Percentiles rank a stretch among this genome's conserved stretches.
Evolutionary conservation across 2,888 invertebrate species (phyloP).

Genomic region (Protonemura montana): DNA sequence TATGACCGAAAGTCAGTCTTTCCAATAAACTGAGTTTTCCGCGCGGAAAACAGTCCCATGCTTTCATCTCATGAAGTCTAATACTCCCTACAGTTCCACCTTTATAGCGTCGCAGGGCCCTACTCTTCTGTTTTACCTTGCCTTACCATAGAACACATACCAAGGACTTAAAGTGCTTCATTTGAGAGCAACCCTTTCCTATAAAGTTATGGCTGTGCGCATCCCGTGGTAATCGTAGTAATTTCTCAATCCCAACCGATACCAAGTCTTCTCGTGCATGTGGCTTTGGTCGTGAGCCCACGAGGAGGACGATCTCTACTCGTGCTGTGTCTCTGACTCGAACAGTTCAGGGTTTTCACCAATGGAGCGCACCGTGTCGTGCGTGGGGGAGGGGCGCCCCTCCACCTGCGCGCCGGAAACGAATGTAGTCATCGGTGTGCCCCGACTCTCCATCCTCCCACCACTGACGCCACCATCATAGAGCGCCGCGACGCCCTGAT

Average conservation of each 20-base stretch:
- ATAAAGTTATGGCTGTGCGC: background rate
- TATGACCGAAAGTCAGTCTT: background rate
- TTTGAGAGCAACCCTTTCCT: background rate
- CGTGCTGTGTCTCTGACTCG: background rate
- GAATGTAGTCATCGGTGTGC: background rate
- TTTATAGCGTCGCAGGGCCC: background rate
- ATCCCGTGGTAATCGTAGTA: background rate
- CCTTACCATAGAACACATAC: background rate
- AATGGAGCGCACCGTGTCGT: background rate
- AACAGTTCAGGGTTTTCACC: background rate
- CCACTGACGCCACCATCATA: background rate
- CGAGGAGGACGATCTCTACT: background rate
- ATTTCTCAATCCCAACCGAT: background rate
- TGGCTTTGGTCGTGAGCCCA: background rate
- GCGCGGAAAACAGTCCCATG: background rate
- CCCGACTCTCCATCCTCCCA: slow-evolving; percentile 37
- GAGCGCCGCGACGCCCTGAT: background rate
- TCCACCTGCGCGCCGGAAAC: slow-evolving; percentile 26
- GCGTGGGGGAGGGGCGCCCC: background rate
- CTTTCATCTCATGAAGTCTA: background rate
- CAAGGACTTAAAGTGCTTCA: background rate
- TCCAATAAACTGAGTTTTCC: background rate
- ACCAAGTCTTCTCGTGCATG: background rate
- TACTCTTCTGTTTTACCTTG: background rate
- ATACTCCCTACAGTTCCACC: background rate